Base-by-base conservation (phyloP, 2,888 invertebrate species). In the Rhamnusium bicolor region DNA sequence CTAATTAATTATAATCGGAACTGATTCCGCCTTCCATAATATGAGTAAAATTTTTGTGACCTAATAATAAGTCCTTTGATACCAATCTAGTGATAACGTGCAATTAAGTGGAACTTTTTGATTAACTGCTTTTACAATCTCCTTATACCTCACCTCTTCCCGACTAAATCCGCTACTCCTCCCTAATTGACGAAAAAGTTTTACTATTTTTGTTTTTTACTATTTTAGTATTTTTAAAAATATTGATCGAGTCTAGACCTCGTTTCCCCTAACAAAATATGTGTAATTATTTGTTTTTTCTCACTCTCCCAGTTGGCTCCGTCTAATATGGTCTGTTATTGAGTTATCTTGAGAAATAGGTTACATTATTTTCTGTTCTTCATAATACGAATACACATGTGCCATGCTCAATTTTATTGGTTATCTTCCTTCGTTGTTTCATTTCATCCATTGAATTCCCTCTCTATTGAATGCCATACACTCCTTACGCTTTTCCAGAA, bases 401-500 rank as follows among this genome's bases (percentile, higher is more conserved):
- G 56, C 14, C 53, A 60, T 27, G 21, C 61, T 51, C 49, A 32
- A 62, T 62, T 62, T 62, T 49, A 62, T 46, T 62, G 47, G 53
- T 46, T 56, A 46, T 67, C 40, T 18, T 32, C 27, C 16, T 12
- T 32, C 56, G 56, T 67, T 58, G 47, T 67, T 56, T 53, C 63
- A 53, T 65, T 65, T 24, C 46, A 1, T 21, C 58, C 29, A 56
- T 56, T 47, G 56, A 67, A 46, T 58, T 46, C 29, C 56, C 27
- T 32, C 69, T 27, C 47, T 27, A 69, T 69, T 69, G 69, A 60
- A 69, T 69, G 60, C 47, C 58, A 24, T 49, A 40, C 69, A 32
- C 61, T 60, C 40, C 49, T 51, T 19, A 24, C 63, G 51, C 63
- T 21, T 5, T 46, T 51, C 16, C 21, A 18, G 29, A 69, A 60